These are phyloP conservation scores for Stomatorhinus walkeri DNA, from an alignment of 2,797 vertebrate species.

Conservation along the genomic window DNA sequence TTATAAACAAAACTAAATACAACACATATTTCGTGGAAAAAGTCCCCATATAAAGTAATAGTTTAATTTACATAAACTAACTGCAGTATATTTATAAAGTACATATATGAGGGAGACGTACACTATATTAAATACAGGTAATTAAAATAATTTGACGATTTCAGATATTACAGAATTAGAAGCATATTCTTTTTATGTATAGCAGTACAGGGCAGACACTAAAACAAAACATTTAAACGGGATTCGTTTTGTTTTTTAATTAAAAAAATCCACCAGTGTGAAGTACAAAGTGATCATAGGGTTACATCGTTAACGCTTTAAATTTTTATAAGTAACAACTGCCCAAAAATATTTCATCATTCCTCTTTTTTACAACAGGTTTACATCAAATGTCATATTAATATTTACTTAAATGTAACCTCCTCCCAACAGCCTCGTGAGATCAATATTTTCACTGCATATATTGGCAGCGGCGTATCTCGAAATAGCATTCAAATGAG, in stretches of 20 bases:
- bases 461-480: neutral
- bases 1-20: neutral
- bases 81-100: neutral
- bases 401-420: conserved; percentile 7
- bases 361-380: neutral
- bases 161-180: neutral
- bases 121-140: neutral
- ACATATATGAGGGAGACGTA: neutral
- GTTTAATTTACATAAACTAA: neutral
- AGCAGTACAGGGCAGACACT: neutral
- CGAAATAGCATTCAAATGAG: neutral
- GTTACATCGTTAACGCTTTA: neutral
- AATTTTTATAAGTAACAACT: neutral
- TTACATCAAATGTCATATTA: neutral
- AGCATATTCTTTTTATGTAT: neutral
- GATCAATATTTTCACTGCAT: neutral
- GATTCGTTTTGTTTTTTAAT: neutral
- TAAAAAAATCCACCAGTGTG: neutral
- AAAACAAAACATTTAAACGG: neutral
- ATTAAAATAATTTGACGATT: neutral
- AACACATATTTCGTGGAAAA: neutral
- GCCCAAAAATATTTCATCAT: neutral
- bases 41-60: neutral
- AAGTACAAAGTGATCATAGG: neutral
- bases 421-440: neutral